Conservation (phyloP, 2,888 invertebrate species). For the Agrotis clavis region DNA sequence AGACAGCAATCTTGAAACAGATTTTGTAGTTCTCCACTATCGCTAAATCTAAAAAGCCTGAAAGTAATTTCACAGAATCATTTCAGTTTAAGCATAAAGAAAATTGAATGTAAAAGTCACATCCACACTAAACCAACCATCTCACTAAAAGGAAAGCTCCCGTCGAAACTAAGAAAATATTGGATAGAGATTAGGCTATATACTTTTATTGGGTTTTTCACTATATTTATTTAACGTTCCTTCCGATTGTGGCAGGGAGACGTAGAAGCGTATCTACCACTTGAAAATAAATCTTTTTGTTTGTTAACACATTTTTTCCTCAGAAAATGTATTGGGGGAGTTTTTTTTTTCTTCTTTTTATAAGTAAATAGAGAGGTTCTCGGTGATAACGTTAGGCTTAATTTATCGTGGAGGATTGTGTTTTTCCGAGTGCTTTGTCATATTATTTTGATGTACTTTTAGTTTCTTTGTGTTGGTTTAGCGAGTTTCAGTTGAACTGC, state of each 20-base stretch:
- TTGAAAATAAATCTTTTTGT: conserved; percentile 89
- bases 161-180: conserved; percentile 90
- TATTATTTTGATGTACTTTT: conserved; percentile 64
- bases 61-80: no score
- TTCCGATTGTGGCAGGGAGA: conserved; percentile 76
- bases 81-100: not conserved
- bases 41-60: no score
- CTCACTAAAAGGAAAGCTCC: conserved; percentile 83
- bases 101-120: conserved; percentile 24
- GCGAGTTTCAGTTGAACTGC: conserved; percentile 25
- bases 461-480: conserved; percentile 48
- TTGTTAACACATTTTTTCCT: conserved; percentile 87
- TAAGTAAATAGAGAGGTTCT: conserved; percentile 78
- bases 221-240: conserved; percentile 89
- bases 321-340: conserved; percentile 62
- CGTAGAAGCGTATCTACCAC: conserved; percentile 84
- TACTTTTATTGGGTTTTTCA: conserved; percentile 89
- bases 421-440: conserved; percentile 71
- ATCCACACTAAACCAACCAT: conserved; percentile 70
- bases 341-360: conserved; percentile 45
- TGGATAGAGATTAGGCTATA: conserved; percentile 90
- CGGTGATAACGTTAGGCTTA: conserved; percentile 80
- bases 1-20: no score
- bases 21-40: no score
- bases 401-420: conserved; percentile 80